Percentiles rank a stretch among this genome's conserved stretches.
Conservation (phyloP, 2,113 vertebrate genomes). For the Ammodytes dubius region DNA sequence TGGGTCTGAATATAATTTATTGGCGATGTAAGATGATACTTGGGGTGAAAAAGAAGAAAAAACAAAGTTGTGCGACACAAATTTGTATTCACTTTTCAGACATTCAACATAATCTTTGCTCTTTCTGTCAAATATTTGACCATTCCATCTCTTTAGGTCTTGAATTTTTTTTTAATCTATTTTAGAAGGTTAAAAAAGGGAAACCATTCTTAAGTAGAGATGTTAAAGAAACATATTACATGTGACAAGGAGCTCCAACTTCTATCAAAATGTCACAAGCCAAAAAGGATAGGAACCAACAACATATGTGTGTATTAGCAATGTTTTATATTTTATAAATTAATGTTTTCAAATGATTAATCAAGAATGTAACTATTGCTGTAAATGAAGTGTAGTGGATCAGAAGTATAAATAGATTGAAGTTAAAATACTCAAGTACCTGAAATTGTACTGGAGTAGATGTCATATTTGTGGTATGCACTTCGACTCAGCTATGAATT, state of each 20-base stretch:
- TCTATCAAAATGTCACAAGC: rapidly evolving
- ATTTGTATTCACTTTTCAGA: background rate
- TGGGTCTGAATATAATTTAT: background rate
- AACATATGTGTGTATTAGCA: background rate
- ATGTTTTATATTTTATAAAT: background rate
- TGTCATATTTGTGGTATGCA: background rate
- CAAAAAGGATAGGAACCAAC: background rate
- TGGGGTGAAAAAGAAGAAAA: background rate
- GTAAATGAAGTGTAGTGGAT: background rate
- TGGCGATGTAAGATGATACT: background rate
- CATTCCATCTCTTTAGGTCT: background rate
- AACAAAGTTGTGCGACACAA: background rate
- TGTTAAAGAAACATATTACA: background rate
- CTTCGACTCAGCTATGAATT: background rate
- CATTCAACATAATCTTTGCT: background rate
- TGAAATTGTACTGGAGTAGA: background rate
- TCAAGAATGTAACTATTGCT: background rate
- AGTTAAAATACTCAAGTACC: background rate
- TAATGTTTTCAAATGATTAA: background rate
- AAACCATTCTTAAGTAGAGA: background rate
- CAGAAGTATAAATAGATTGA: background rate
- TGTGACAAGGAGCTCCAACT: too few species aligned
- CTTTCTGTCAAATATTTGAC: background rate
- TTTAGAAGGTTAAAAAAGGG: background rate
- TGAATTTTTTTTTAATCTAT: background rate